phyloP scores from a whole-genome alignment of 2,113 vertebrate species.

The Eolophus roseicapilla region DNA sequence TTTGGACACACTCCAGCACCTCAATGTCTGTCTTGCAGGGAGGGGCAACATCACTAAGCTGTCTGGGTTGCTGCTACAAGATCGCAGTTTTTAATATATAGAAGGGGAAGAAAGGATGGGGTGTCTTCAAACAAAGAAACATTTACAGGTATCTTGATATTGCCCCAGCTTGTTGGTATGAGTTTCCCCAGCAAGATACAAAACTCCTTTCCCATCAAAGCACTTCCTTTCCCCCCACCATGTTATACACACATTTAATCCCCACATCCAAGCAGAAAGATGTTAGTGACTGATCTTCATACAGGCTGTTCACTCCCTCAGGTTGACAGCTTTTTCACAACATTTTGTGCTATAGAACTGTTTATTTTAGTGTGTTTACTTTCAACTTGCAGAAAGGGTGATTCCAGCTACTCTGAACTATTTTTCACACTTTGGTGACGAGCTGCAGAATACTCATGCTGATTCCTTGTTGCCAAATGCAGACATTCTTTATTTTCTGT shows the following conservation, averaged over 20 bases:
- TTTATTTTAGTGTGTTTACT: neutral
- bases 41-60: neutral
- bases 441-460: neutral
- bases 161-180: neutral
- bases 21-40: neutral
- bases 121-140: neutral
- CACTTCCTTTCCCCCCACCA: neutral
- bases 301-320: neutral
- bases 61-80: neutral
- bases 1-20: neutral
- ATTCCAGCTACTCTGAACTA: neutral
- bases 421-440: neutral
- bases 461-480: neutral
- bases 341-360: neutral
- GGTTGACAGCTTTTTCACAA: neutral
- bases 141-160: neutral
- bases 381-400: neutral
- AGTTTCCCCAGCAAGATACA: neutral
- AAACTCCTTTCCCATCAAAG: neutral
- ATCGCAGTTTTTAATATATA: neutral
- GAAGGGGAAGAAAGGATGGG: neutral
- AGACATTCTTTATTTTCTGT: neutral
- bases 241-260: neutral
- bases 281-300: neutral
- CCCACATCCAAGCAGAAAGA: neutral